phyloP scores from a whole-genome alignment of 1,140 invertebrate genomes.

The Uloborus diversus region DNA sequence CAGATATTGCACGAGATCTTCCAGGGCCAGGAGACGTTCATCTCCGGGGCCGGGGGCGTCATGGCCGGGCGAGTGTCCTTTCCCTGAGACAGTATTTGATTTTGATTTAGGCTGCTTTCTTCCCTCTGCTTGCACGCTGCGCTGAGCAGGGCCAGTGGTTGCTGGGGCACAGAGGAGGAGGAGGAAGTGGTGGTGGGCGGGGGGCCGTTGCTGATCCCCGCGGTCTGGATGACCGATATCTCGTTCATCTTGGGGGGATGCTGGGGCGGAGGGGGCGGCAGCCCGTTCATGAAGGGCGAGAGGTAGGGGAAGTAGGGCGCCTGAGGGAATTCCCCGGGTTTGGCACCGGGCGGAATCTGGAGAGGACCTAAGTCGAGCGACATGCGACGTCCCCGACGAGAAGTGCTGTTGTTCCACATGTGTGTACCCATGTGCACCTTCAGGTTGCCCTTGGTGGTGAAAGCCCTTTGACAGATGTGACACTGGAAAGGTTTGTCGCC shows the following conservation, averaged over 20 bases:
- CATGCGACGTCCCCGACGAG: conserved; percentile 90
- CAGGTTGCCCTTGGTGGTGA: conserved; percentile 91
- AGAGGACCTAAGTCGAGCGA: conserved; percentile 86
- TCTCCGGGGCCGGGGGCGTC: conserved; percentile 4
- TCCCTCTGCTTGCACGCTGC: neutral
- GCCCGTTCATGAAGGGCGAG: conserved; percentile 65
- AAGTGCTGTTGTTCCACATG: conserved; percentile 95
- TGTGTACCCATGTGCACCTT: conserved; percentile 99
- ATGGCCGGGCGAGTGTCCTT: conserved; percentile 4
- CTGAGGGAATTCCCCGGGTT: conserved; percentile 79
- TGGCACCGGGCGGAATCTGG: conserved; percentile 75
- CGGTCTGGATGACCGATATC: conserved; percentile 73
- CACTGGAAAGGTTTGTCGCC: conserved; percentile 63
- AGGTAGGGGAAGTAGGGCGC: conserved; percentile 82
- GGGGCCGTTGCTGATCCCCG: conserved; percentile 61
- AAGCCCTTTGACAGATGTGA: conserved; percentile 75
- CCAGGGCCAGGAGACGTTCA: conserved; percentile 60
- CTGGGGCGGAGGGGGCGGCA: conserved; percentile 27
- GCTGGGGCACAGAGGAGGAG: conserved; percentile 62
- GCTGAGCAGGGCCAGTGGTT: conserved; percentile 24
- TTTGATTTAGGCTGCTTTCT: conserved; percentile 16
- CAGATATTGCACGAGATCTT: conserved; percentile 65
- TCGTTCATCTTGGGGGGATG: conserved; percentile 70
- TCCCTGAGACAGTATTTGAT: conserved; percentile 27
- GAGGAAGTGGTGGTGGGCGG: conserved; percentile 61